Conservation (phyloP, 1,140 invertebrate species). For the Eulimnadia texana region DNA sequence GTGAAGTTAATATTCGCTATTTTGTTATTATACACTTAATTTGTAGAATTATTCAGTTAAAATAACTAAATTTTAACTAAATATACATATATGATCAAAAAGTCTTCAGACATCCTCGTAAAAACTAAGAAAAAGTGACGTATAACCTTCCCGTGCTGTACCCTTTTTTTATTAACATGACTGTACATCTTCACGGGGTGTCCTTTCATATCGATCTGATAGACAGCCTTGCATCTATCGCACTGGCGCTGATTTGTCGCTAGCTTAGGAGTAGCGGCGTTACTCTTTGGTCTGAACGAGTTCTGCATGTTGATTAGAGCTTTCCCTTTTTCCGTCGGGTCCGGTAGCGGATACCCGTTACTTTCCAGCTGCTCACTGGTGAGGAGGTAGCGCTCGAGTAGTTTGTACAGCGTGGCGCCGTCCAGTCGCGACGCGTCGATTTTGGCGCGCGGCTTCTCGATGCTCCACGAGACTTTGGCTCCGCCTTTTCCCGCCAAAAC, state of each 20-base stretch:
- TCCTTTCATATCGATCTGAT: constrained; percentile 59
- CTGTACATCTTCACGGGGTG: constrained; percentile 32
- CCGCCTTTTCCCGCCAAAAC: constrained; percentile 45
- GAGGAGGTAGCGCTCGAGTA: constrained; percentile 42
- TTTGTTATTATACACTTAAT: no score
- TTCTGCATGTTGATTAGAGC: constrained; percentile 21
- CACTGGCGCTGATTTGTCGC: constrained; percentile 33
- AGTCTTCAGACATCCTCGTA: no score
- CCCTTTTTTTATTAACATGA: neutral
- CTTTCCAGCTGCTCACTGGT: constrained; percentile 58
- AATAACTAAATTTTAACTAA: no score
- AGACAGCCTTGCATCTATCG: constrained; percentile 63
- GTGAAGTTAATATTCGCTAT: no score
- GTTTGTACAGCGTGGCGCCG: constrained; percentile 29
- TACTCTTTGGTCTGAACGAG: neutral
- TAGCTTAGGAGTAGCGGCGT: neutral
- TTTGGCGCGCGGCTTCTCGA: constrained; percentile 37
- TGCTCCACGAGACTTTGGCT: constrained; percentile 53
- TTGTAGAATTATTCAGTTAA: no score
- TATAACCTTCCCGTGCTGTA: no score
- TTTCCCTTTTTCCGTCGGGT: constrained; percentile 34
- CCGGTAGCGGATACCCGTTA: constrained; percentile 67
- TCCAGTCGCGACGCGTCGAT: constrained; percentile 5
- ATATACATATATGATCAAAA: no score
- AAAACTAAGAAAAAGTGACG: no score